A percentile compares a stretch with the other conserved stretches of the same genome.
Conservation (phyloP, 2,888 invertebrate species). For the Sarcophaga carnaria region DNA sequence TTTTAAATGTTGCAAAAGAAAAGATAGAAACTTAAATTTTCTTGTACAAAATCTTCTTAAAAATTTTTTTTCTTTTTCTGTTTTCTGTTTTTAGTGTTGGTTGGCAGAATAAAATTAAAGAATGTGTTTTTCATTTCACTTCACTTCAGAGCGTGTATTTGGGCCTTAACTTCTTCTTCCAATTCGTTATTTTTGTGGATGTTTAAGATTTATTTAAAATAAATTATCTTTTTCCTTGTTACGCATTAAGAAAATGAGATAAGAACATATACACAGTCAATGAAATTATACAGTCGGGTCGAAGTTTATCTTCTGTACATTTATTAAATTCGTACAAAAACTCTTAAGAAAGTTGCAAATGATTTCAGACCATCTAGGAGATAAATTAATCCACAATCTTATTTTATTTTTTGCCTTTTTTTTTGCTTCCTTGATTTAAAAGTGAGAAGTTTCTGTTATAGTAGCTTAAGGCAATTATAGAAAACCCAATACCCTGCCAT, state of each 20-base stretch:
- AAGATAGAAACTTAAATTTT: conserved; percentile 62
- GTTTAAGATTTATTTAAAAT: conserved; percentile 51
- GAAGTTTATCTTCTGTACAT: not conserved
- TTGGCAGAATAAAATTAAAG: not conserved
- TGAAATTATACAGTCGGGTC: not conserved
- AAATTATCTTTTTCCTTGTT: conserved; percentile 34
- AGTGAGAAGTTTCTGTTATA: too few species aligned
- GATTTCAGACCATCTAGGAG: too few species aligned
- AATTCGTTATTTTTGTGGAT: not conserved
- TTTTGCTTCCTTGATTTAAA: too few species aligned
- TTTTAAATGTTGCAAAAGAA: conserved; percentile 51
- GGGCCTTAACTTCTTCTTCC: too few species aligned
- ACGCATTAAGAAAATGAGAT: conserved; percentile 33
- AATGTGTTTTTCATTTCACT: conserved; percentile 7
- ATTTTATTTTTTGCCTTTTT: too few species aligned
- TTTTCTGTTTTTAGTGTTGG: too few species aligned
- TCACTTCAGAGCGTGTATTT: not conserved
- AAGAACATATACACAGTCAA: not conserved
- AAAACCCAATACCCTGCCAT: too few species aligned
- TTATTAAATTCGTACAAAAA: not conserved
- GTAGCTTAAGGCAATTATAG: too few species aligned
- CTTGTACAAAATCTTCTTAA: conserved; percentile 3
- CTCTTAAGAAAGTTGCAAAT: too few species aligned
- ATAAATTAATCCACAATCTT: too few species aligned
- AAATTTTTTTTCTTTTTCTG: too few species aligned